A percentile compares a stretch with the other conserved stretches of the same genome.
Evolutionary conservation across 1,140 invertebrate genomes (phyloP).

Genomic region (Periplaneta americana): DNA sequence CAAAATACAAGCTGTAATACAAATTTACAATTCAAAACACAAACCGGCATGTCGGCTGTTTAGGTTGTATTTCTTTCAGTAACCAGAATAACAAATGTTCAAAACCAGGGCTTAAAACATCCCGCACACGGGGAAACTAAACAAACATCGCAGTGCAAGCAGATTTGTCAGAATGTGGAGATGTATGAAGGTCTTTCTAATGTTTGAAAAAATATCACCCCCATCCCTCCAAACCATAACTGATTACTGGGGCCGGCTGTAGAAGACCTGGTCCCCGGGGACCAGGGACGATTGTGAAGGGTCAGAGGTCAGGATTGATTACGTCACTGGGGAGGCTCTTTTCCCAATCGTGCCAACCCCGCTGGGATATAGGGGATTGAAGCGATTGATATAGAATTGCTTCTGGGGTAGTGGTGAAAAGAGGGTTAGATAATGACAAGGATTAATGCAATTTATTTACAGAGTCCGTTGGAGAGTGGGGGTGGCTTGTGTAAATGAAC

Average conservation of each 20-base stretch:
- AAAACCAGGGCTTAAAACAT: no score
- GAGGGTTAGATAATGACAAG: not conserved
- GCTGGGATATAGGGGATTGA: no score
- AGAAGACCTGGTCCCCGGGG: not conserved
- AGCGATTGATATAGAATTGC: not conserved
- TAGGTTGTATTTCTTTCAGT: no score
- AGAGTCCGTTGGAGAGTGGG: no score
- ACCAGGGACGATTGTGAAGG: not conserved
- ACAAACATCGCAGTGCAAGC: no score
- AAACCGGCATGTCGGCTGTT: no score
- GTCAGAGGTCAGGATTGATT: not conserved
- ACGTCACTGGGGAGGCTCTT: not conserved
- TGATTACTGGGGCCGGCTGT: not conserved
- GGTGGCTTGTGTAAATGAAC: not conserved
- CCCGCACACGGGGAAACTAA: no score
- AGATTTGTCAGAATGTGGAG: not conserved
- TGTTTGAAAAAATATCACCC: not conserved
- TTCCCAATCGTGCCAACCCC: not conserved
- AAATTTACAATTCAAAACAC: no score
- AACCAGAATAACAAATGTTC: no score
- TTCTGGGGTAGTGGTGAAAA: not conserved
- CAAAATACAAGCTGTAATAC: no score
- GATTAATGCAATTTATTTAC: not conserved
- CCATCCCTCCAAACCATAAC: not conserved
- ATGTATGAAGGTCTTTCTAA: not conserved